Base-by-base conservation (phyloP, 1,140 invertebrate species). In the Diabrotica virgifera region DNA sequence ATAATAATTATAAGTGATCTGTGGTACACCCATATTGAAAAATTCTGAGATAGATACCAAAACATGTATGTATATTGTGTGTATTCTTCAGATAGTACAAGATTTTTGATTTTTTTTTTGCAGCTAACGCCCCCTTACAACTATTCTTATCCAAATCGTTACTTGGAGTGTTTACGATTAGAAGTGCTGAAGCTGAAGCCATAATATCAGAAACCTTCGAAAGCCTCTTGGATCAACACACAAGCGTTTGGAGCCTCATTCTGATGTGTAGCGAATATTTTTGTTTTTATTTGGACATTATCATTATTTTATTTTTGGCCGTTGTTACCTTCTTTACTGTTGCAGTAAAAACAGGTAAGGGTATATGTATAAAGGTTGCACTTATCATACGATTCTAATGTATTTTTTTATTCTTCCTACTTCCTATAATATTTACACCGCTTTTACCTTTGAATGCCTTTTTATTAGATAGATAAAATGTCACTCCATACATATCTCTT, bases 181-280 rank as follows among this genome's bases (percentile, higher is more conserved):
- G 92, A 66, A 87, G 90, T 8, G 86, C 84, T 64, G 81, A 82
- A 5, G 81, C 82, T 11, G 82, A 90, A 72, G 72, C 79, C 53
- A 81, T 87, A 70, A 82, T 96, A 53, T 84, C 85, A 37, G 80
- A 87, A 50, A 83, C 86, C 68, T 92, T 92, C 72, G 87, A 90
- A 72, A 52, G 64, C 3, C 77, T 82, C 56, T 88, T 89, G 76
- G 87, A 95, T 77, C 73, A 88, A 5, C 90, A 91, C 71, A 89
- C 88, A 6, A 83, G 87, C 2, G 83, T 88, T 0, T 91, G 87
- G 85, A 94, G 86, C 70, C 82, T 93, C 52, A 92, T 91, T 73
- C 82, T 94, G 5, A 82, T 86, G 0, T 88, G 90, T 8, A 91
- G 87, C 65, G 84, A 93, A 54, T 92, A 94, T 66, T 93, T 98